Base-by-base conservation (phyloP, 2,113 vertebrate genomes). In the Myotis brandtii region DNA sequence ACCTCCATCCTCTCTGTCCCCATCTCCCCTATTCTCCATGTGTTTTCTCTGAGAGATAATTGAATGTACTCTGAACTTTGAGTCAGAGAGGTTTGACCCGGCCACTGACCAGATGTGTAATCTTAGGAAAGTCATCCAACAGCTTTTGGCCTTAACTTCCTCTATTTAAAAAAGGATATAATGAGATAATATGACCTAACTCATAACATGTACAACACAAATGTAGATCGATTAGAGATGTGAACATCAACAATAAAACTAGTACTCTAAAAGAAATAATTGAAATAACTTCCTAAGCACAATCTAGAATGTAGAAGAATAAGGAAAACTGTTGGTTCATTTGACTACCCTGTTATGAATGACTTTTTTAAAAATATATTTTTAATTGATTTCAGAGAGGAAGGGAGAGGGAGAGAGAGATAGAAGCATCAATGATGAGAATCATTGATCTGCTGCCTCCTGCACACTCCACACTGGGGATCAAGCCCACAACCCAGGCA, bases 11-110 rank as follows among this genome's bases (percentile, higher is more conserved):
- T 2, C 0, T 20, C 40, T 21, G 16, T 5, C 5, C n/a, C 5
- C 0, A 2, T 5, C 0, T 20, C 30, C 18, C 1, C 52, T 7
- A 4, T 64, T 62, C 27, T 62, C 70, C 0, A 0, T 14, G 21
- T 88, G 52, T 66, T 97, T 92, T 54, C 2, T 73, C 25, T 62
- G 48, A 72, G 30, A 69, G 4, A n/a, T 25, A 2, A 9, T 87
- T 50, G 30, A 83, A 52, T 70, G 54, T 9, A 10, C 12, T 11
- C 20, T 80, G 40, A 94, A 59, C 46, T 89, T 46, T 32, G 62
- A 86, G 25, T 79, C 30, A 86, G 17, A 62, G 48, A 77, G 70
- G 5, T 46, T 67, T 77, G 50, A 2, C 66, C 13, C 81, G 43
- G 73, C 3, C 54, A 17, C 40, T 2, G 12, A 54, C 1, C 16